Base-by-base conservation (phyloP, 2,797 vertebrate genomes). In the Xyrichtys novacula region DNA sequence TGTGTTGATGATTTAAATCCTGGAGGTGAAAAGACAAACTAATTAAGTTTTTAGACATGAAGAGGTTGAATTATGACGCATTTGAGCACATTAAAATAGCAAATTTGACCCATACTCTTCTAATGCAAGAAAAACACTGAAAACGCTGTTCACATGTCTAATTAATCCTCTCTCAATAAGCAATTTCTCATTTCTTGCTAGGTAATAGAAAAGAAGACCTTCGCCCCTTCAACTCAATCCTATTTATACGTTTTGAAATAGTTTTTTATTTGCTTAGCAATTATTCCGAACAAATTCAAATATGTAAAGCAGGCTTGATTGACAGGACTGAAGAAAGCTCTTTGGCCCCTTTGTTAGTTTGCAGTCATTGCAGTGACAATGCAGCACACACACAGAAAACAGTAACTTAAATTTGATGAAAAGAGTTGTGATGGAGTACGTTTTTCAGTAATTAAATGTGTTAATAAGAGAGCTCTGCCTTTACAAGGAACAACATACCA, bases 221-320 rank as follows among this genome's bases (percentile, higher is more conserved):
- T 19, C 28, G 25, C 55, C 46, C 38, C 29, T 50, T 47, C 23
- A 55, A 38, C 25, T 58, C n/a, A 59, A 59, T 50, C n/a, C 2
- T 40, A 20, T 34, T 60, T 23, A 34, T 38, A 5, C 42, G 39
- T 42, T 5, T 53, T 4, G 6, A 28, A 52, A 50, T 10, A 36
- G 11, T 6, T 16, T 53, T 25, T 38, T 31, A 40, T 58, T 57
- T 55, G 1, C 2, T 12, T 12, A 12, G 15, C 1, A 48, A 32
- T 50, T 67, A 59, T 67, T 74, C 54, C 15, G 34, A 77, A 50
- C 58, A 46, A 68, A 76, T 36, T 62, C 16, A 74, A 71, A 70
- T 6, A 0, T 43, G 19, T 42, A 10, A 57, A 59, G 44, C 16
- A 43, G 46, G 47, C 15, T 0, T 60, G 62, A 75, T 50, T 55